Evolutionary conservation across 2,113 vertebrate species (phyloP).

Genomic region (Amia ocellicauda): DNA sequence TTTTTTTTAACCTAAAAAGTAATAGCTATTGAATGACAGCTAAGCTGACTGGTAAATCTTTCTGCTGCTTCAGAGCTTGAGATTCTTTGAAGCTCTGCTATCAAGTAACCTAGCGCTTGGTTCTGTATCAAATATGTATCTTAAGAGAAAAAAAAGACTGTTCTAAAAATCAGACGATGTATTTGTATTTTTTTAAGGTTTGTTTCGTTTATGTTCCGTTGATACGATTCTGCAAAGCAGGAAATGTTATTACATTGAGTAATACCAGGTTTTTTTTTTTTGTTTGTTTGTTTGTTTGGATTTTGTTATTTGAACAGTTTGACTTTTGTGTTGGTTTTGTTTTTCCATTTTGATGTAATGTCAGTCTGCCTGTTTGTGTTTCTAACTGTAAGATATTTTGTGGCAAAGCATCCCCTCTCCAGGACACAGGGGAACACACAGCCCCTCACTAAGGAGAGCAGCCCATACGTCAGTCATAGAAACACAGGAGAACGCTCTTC

Average conservation of each 20-base stretch:
- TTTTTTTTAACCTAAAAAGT: slow-evolving; percentile 22
- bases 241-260: slow-evolving; percentile 37
- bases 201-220: slow-evolving; percentile 15
- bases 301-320: slow-evolving; percentile 1
- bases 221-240: slow-evolving; percentile 54
- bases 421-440: neutral
- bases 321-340: neutral
- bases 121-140: slow-evolving; percentile 35
- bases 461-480: too few species aligned
- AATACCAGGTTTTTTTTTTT: slow-evolving; percentile 29
- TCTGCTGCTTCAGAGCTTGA: slow-evolving; percentile 48
- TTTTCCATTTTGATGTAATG: slow-evolving; percentile 3
- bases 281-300: slow-evolving; percentile 13
- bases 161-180: slow-evolving; percentile 24
- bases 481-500: too few species aligned
- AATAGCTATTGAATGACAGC: slow-evolving; percentile 38
- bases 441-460: neutral
- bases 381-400: slow-evolving; percentile 15
- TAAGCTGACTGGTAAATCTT: slow-evolving; percentile 46
- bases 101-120: slow-evolving; percentile 34
- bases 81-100: slow-evolving; percentile 33
- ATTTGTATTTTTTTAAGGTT: slow-evolving; percentile 26
- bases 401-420: slow-evolving; percentile 16
- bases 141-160: slow-evolving; percentile 23
- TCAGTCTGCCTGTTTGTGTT: slow-evolving; percentile 13